Evolutionary conservation across 2,797 vertebrate genomes (phyloP), one percentile per base, ranked within the genome.

Genomic region (Rhinichthys osculus): DNA sequence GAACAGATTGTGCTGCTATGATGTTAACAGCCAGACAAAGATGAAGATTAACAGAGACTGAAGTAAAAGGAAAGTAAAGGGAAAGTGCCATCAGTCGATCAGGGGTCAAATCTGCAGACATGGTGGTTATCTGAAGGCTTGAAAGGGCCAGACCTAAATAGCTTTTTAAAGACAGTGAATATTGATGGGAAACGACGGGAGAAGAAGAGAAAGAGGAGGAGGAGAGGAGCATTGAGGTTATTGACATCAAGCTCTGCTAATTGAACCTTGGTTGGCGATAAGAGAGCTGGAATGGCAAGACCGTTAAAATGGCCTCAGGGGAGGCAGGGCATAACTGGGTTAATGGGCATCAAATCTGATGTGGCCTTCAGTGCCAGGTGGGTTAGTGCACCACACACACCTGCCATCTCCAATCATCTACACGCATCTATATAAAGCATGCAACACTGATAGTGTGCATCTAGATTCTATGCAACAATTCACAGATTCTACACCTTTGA

Each of bases 211-310:
- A 38, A n/a, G 78, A 44, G 71, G 38, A 54, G 23, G 73, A 27
- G 52, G 50, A 23, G 23, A 54, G 27, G n/a, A 47, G 71, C 62
- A 57, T 79, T 64, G 54, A 50, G 78, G 66, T 40, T 71, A 85
- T 70, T 77, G 83, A 87, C 86, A 85, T 84, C 38, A 78, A 79
- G 52, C 59, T 62, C 69, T 81, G 86, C 78, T 85, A 82, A 87
- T 85, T 87, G 83, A 81, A 80, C 78, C 72, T 76, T 77, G 71
- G 70, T 73, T 85, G 19, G 78, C 42, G 23, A 85, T 87, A 84
- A 85, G 52, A 11, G 64, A 70, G 27, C 64, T 85, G 42, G 72
- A 85, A 76, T 42, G n/a, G 52, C 64, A 85, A 62, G 66, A 73
- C 44, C 66, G 67, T 71, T 62, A 72, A 87, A 69, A 76, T 16